Percentiles rank a stretch among this genome's conserved stretches.
Conservation (phyloP, 2,888 invertebrate genomes). For the Acleris literana region DNA sequence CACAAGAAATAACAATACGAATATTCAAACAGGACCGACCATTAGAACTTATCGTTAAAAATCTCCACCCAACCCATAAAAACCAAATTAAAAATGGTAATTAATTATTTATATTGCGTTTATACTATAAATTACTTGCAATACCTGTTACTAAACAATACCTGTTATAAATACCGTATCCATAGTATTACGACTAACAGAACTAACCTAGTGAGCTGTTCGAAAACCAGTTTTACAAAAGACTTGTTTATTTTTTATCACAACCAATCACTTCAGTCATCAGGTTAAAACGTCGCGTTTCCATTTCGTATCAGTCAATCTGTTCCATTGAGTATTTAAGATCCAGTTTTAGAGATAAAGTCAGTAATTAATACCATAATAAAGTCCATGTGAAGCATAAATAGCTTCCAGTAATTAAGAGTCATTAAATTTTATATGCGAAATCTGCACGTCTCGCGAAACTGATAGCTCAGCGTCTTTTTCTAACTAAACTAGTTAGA, state of each 20-base stretch:
- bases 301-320: constrained; percentile 22
- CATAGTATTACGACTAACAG: too few species aligned
- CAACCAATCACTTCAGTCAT: constrained; percentile 9
- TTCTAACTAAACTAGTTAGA: background rate
- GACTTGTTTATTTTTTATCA: constrained; percentile 13
- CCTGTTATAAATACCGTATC: background rate
- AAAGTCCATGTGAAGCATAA: constrained; percentile 8
- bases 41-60: too few species aligned
- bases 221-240: constrained; percentile 4
- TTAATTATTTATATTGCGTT: too few species aligned
- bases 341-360: constrained; percentile 18
- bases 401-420: background rate
- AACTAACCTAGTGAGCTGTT: background rate
- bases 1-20: too few species aligned
- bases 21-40: too few species aligned
- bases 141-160: background rate
- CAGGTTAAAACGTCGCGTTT: constrained; percentile 8
- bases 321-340: constrained; percentile 13
- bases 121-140: too few species aligned
- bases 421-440: background rate
- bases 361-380: constrained; percentile 13
- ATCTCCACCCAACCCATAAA: too few species aligned
- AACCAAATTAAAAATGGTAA: too few species aligned
- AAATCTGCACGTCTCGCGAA: background rate
- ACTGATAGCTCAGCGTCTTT: background rate